phyloP scores from a whole-genome alignment of 30 jellyfish, hydroid and myxozoan genomes.

The Aurelia sp. region DNA sequence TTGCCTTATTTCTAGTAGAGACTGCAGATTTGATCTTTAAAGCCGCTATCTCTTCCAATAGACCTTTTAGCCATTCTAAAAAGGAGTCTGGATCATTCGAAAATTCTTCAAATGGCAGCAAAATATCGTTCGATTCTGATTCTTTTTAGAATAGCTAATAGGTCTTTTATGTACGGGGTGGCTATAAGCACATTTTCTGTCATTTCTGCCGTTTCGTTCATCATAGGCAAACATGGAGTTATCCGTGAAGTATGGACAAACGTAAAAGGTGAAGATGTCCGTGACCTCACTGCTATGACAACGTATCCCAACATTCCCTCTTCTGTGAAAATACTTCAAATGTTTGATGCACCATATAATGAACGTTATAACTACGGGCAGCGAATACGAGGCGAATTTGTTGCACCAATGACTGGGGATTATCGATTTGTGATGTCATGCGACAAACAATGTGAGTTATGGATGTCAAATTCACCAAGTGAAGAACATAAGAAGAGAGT shows the following conservation, averaged over 20 bases:
- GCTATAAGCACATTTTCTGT: background rate
- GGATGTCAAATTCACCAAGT: constrained; percentile 72
- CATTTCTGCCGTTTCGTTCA: background rate
- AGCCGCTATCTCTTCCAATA: too few relatives aligned
- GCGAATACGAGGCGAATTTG: constrained; percentile 91
- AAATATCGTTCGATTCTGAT: too few relatives aligned
- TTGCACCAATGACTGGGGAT: constrained; percentile 99
- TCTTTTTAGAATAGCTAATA: too few relatives aligned
- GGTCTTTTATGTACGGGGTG: background rate
- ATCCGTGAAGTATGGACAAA: constrained; percentile 92
- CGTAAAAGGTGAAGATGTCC: constrained; percentile 90
- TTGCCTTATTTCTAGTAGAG: too few relatives aligned
- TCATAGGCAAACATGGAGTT: constrained; percentile 90
- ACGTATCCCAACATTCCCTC: constrained; percentile 84
- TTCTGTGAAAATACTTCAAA: constrained; percentile 68
- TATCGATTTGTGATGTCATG: constrained; percentile 94
- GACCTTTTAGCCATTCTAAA: too few relatives aligned
- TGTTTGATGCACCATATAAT: constrained; percentile 91
- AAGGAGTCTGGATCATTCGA: too few relatives aligned
- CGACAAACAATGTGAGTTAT: constrained; percentile 86
- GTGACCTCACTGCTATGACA: constrained; percentile 74
- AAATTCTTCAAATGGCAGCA: too few relatives aligned
- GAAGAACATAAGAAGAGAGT: constrained; percentile 79
- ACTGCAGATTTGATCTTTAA: too few relatives aligned
- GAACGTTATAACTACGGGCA: constrained; percentile 92